Conservation (phyloP, 2,888 invertebrate species). For the Hedya salicella region DNA sequence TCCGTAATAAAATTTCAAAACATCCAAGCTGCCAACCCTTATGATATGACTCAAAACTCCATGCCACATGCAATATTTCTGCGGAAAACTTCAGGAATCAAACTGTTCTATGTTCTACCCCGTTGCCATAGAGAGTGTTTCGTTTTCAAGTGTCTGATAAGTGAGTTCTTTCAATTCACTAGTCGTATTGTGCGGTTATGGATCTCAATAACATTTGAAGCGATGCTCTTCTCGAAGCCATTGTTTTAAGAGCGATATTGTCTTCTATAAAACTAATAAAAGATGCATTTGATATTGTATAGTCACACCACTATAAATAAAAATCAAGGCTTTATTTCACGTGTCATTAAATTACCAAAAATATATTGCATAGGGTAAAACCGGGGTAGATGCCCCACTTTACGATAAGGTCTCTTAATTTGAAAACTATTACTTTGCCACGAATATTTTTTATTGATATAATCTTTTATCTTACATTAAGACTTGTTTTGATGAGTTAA, state of each 20-base stretch:
- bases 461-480: too few species aligned
- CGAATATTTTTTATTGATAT: too few species aligned
- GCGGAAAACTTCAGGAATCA: neutral
- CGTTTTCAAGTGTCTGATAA: neutral
- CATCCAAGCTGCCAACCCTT: slow-evolving; percentile 12
- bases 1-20: neutral
- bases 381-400: too few species aligned
- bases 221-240: slow-evolving; percentile 46
- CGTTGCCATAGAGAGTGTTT: neutral
- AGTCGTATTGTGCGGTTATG: slow-evolving; percentile 45
- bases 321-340: neutral
- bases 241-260: slow-evolving; percentile 44
- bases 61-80: slow-evolving; percentile 17
- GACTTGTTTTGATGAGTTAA: too few species aligned
- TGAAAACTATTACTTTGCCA: too few species aligned
- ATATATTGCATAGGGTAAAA: too few species aligned
- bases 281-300: slow-evolving; percentile 2
- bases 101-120: neutral
- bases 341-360: too few species aligned
- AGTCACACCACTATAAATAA: neutral
- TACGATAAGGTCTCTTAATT: too few species aligned
- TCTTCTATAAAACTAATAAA: slow-evolving; percentile 19
- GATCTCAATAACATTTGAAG: slow-evolving; percentile 54
- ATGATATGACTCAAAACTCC: slow-evolving; percentile 3
- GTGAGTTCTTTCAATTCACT: slow-evolving; percentile 21